A percentile compares a stretch with the other conserved stretches of the same genome.
Conservation (phyloP, 2,113 vertebrate genomes). For the Myrmecophaga tridactyla region DNA sequence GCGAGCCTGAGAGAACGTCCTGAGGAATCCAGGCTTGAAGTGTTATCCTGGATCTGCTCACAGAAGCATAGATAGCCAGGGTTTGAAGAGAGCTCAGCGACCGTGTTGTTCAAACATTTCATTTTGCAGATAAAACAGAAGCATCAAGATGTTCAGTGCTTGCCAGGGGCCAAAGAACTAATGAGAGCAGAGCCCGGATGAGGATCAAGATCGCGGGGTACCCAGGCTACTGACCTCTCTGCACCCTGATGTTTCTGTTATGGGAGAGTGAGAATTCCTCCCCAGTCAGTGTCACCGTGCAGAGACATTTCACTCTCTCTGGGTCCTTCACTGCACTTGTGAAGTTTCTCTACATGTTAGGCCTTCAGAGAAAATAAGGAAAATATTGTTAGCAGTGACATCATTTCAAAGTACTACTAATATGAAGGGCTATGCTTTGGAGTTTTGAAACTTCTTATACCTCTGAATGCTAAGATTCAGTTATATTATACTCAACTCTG, state of each 20-base stretch:
- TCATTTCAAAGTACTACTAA: not conserved
- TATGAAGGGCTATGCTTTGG: not conserved
- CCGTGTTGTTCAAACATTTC: not conserved
- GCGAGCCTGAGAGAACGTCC: not conserved
- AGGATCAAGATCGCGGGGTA: not conserved
- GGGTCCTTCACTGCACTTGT: not conserved
- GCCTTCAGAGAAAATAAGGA: not conserved
- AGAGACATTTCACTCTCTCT: not conserved
- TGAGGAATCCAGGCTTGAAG: not conserved
- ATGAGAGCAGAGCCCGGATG: not conserved
- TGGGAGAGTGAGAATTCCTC: not conserved
- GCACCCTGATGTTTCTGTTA: not conserved
- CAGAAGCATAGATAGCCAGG: not conserved
- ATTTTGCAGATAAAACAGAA: not conserved
- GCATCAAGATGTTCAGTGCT: not conserved
- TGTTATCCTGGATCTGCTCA: not conserved
- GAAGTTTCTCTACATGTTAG: not conserved
- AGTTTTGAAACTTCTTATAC: not conserved
- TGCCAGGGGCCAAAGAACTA: not conserved
- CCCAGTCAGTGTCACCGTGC: not conserved
- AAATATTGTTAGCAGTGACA: not conserved
- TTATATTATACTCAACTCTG: not conserved
- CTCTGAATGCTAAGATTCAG: not conserved
- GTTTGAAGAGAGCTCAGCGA: not conserved
- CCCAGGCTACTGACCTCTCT: not conserved